Evolutionary conservation across 1,140 invertebrate genomes (phyloP).

Genomic region (Mylabris phalerata): DNA sequence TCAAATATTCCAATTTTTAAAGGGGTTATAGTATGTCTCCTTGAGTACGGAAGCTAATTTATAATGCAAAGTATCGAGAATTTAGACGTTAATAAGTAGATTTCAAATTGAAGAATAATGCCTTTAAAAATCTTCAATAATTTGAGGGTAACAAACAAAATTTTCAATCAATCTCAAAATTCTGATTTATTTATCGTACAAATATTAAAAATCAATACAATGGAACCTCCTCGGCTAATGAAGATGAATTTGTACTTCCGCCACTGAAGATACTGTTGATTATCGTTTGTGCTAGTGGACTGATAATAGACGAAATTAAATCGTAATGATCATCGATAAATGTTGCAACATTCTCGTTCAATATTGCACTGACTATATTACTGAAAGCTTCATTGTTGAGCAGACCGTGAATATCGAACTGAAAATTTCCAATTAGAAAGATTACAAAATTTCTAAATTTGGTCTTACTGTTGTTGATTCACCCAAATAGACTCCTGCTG

Average conservation of each 20-base stretch:
- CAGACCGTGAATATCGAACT: slow-evolving; percentile 7
- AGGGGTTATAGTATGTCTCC: too few relatives aligned
- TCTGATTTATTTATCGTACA: too few relatives aligned
- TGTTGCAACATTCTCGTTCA: slow-evolving; percentile 1
- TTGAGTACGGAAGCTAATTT: too few relatives aligned
- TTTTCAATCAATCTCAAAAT: too few relatives aligned
- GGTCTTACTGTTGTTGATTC: neutral
- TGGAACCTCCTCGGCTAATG: too few relatives aligned
- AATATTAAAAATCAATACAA: too few relatives aligned
- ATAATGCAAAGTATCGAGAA: too few relatives aligned
- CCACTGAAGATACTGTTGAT: neutral
- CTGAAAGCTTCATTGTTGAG: slow-evolving; percentile 6
- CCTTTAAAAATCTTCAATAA: too few relatives aligned
- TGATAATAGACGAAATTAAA: slow-evolving; percentile 4
- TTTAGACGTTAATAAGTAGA: too few relatives aligned
- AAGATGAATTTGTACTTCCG: neutral
- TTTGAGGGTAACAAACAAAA: too few relatives aligned
- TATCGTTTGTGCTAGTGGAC: neutral
- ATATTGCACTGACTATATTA: neutral
- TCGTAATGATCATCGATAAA: slow-evolving; percentile 3
- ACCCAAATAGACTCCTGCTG: neutral
- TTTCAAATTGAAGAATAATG: too few relatives aligned
- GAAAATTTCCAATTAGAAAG: neutral
- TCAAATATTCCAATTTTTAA: too few relatives aligned
- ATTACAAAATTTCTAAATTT: neutral